Conservation (phyloP, 2,888 invertebrate genomes). For the Iselma pallidipennis region DNA sequence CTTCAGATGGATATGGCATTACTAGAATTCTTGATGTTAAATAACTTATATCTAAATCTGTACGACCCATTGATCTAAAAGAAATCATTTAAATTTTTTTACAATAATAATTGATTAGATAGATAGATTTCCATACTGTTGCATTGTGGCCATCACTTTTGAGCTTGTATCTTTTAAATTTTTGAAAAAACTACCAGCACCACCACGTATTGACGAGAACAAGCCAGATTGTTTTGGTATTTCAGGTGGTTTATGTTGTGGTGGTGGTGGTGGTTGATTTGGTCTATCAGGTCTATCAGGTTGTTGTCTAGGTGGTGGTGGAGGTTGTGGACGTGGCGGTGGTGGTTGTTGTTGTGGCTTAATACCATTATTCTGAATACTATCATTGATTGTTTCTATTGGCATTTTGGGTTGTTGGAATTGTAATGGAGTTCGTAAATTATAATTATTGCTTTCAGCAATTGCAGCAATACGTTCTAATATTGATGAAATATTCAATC, state of each 20-base stretch:
- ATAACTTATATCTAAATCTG: conserved; percentile 90
- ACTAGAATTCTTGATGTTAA: conserved; percentile 89
- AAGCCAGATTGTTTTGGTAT: conserved; percentile 60
- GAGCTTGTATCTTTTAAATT: conserved; percentile 95
- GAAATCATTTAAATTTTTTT: background rate
- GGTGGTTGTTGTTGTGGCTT: conserved; percentile 39
- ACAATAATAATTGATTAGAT: background rate
- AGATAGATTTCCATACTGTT: conserved; percentile 62
- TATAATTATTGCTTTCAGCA: conserved; percentile 82
- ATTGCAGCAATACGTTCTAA: conserved; percentile 87
- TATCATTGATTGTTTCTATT: conserved; percentile 39
- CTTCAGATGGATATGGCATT: conserved; percentile 95
- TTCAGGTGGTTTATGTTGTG: conserved; percentile 45
- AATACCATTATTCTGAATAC: conserved; percentile 37
- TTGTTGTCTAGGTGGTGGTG: conserved; percentile 44
- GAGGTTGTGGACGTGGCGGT: conserved; percentile 35
- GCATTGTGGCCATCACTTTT: conserved; percentile 96
- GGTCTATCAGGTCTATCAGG: conserved; percentile 45
- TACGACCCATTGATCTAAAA: conserved; percentile 76
- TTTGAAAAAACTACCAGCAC: conserved; percentile 90
- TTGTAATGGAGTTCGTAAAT: conserved; percentile 77
- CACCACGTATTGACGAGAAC: conserved; percentile 86
- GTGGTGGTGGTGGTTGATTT: conserved; percentile 41
- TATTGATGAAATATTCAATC: conserved; percentile 78
- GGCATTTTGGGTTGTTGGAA: conserved; percentile 59